Base-by-base conservation (phyloP, 2,888 invertebrate species). In the Mimumesa dahlbomi region DNA sequence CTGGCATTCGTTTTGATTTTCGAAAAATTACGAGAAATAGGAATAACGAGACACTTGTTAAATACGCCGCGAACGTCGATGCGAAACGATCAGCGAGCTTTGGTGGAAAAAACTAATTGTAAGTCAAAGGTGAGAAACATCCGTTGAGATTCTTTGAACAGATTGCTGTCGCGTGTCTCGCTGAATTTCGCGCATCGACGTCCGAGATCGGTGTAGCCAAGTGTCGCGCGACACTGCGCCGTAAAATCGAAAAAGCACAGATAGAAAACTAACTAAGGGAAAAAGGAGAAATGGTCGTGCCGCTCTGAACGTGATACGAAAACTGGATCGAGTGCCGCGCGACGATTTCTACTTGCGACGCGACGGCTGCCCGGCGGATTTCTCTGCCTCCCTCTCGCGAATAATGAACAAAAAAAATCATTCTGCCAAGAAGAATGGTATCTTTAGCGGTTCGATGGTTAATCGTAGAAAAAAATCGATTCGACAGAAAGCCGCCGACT, bases 301-400 rank as follows among this genome's bases (percentile, higher is more conserved):
- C 73, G 58, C 52, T 42, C 63, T 67, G 63, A 16, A 38, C 49
- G 25, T 50, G 36, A 61, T 59, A 53, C 16, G 18, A 38, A 40
- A 22, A 52, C n/a, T n/a, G n/a, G n/a, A n/a, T n/a, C n/a, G 66
- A 77, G 64, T 59, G 65, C 48, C 67, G 70, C 40, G 61, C 52
- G 46, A 40, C 29, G 5, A 16, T 52, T 31, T 11, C 18, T 63
- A 52, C 53, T 31, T 21, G 38, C 21, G 40, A 31, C 16, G 9
- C 59, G 49, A 50, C 36, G 42, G n/a, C 48, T 43, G 49, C n/a
- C n/a, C n/a, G n/a, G n/a, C n/a, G n/a, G n/a, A n/a, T n/a, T n/a
- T n/a, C n/a, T n/a, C n/a, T n/a, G n/a, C n/a, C n/a, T n/a, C n/a
- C n/a, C n/a, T n/a, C n/a, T n/a, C n/a, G n/a, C n/a, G n/a, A n/a